Evolutionary conservation across 1,140 invertebrate species (phyloP), one percentile per base, ranked within the genome.

Genomic region (Agrypnia vestita): DNA sequence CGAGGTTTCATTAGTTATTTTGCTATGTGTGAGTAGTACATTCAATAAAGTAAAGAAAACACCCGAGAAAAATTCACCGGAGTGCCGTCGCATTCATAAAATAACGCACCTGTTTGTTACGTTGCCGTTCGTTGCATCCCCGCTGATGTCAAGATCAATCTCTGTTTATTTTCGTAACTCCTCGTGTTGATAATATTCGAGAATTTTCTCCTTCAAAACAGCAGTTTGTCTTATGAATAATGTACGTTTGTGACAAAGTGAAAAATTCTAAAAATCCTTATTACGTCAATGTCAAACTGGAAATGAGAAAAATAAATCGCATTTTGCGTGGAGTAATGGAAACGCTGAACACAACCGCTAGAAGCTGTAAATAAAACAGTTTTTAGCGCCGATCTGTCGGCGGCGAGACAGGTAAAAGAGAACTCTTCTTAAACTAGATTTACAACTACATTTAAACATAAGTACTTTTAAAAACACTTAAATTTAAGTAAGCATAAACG

Each of bases 141-240:
- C 3, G 35, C 10, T 4, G 25, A 12, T 35, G 61, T 64, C 61
- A 64, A 64, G 61, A 64, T 64, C 61, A 64, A 64, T 64, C 61
- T 64, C 19, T 13, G 61, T 64, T 64, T 64, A 64, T 64, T 64
- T 64, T n/a, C 35, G 61, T 64, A n/a, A 64, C 61, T 64, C 25
- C 35, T 64, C 25, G 61, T 43, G 61, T 64, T 64, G 61, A 35
- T 64, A 64, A 64, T 64, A 64, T 64, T 64, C 6, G n/a, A 64
- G 35, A 64, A 64, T 35, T 64, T 64, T 35, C 61, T 25, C 35
- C 25, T 35, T 64, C 61, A 35, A 35, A 64, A 64, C 35, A 64
- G 21, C 61, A n/a, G 35, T 64, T 64, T 25, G 13, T 64, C 61
- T 64, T 64, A 25, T 64, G 11, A 51, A 51, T 51, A 15, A 51